phyloP scores from a whole-genome alignment of 1,140 invertebrate species.

The Drosophila miranda region DNA sequence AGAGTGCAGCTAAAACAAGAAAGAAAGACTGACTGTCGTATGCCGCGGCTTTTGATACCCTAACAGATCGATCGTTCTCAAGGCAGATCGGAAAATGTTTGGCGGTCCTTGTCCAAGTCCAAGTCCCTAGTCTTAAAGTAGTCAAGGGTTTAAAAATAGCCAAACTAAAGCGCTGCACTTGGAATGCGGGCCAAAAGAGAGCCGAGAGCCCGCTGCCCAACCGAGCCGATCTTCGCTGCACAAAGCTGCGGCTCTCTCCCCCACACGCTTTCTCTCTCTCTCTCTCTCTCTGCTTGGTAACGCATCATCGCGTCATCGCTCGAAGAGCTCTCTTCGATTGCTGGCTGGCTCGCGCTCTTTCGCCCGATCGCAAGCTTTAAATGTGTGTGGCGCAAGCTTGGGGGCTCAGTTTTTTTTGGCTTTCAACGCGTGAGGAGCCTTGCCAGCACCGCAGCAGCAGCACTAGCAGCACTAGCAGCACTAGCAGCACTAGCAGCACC shows the following conservation, averaged over 20 bases:
- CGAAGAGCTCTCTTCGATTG: conserved; percentile 1
- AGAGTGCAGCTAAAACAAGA: no score
- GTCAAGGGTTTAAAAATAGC: neutral
- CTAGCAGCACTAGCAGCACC: conserved; percentile 13
- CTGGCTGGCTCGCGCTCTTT: neutral
- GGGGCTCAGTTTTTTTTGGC: conserved; percentile 48
- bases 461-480: conserved; percentile 25
- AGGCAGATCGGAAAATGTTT: no score
- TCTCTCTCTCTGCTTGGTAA: no score
- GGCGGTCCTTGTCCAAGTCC: no score
- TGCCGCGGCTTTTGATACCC: no score
- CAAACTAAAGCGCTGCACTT: conserved; percentile 30
- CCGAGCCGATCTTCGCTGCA: conserved; percentile 10
- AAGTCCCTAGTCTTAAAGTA: no score
- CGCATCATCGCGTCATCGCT: conserved; percentile 15
- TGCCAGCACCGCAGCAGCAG: conserved; percentile 29
- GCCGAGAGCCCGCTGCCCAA: neutral
- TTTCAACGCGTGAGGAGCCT: conserved; percentile 47
- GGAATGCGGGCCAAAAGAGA: conserved; percentile 48
- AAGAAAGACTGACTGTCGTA: no score
- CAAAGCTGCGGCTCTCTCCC: neutral
- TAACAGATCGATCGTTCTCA: no score
- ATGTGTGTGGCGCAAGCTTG: conserved; percentile 57
- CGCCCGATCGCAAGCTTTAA: conserved; percentile 46
- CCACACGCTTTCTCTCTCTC: no score